Percentiles rank a stretch among this genome's conserved stretches.
phyloP scores from a whole-genome alignment of 2,113 vertebrate genomes.

The Pedetes capensis region DNA sequence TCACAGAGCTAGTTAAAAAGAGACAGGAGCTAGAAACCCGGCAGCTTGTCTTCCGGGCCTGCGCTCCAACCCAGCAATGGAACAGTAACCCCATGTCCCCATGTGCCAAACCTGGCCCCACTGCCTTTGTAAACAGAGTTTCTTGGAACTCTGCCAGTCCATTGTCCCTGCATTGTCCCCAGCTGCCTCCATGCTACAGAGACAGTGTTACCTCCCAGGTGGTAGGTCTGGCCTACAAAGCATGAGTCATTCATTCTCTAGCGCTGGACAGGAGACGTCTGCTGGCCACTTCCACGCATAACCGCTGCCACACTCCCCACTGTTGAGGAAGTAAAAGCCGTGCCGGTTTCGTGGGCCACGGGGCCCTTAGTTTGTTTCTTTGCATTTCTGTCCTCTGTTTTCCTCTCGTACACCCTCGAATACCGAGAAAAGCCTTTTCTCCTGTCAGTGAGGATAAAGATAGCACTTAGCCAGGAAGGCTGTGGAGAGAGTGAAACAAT shows the following conservation, averaged over 20 bases:
- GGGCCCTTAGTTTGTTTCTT: background rate
- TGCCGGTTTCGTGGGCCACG: background rate
- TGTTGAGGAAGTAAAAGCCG: background rate
- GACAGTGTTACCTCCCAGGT: accelerated
- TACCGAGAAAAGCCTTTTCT: conserved; percentile 1
- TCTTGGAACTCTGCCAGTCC: accelerated
- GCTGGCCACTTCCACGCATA: background rate
- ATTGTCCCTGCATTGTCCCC: accelerated
- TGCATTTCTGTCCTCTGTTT: background rate
- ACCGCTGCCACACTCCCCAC: background rate
- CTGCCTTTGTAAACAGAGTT: background rate
- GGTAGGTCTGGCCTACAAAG: background rate
- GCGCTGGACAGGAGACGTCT: background rate
- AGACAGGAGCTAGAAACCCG: background rate
- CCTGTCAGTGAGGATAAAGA: background rate
- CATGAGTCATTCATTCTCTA: accelerated
- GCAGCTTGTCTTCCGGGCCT: too few species aligned
- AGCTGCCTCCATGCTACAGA: accelerated
- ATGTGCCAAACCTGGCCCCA: accelerated
- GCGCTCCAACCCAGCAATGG: too few species aligned
- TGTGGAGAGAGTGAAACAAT: background rate
- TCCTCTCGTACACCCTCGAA: background rate
- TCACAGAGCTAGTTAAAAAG: background rate
- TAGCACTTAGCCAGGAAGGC: background rate
- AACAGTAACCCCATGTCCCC: background rate